phyloP scores from a whole-genome alignment of 2,797 vertebrate genomes.

The Scarus forsteni region DNA sequence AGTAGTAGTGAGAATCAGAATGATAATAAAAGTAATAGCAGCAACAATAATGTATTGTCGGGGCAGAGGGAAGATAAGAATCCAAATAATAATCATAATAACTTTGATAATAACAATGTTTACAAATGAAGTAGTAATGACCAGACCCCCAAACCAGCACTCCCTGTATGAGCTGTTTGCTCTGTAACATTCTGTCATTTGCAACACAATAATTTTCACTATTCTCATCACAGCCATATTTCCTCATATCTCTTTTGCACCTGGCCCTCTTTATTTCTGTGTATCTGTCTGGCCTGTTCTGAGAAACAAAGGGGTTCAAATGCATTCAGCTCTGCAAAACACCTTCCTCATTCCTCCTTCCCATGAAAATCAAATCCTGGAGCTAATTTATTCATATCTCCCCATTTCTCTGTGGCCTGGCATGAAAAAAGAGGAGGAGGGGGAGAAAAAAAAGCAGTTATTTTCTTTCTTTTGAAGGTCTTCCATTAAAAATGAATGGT shows the following conservation, averaged over 20 bases:
- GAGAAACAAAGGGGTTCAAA: constrained; percentile 34
- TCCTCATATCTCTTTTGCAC: constrained; percentile 27
- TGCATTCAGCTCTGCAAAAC: constrained; percentile 41
- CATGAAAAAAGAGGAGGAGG: constrained; percentile 49
- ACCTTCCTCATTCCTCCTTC: constrained; percentile 22
- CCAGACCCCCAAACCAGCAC: too few relatives aligned
- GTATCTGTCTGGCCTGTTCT: constrained; percentile 14
- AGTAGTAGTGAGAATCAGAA: too few relatives aligned
- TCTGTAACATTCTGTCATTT: constrained; percentile 4
- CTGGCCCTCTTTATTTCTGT: constrained; percentile 11
- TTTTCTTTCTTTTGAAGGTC: constrained; percentile 52
- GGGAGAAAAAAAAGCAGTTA: constrained; percentile 38
- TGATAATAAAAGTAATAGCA: too few relatives aligned
- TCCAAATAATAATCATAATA: too few relatives aligned
- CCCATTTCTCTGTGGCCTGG: constrained; percentile 40
- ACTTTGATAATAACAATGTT: too few relatives aligned
- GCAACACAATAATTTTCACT: constrained; percentile 18
- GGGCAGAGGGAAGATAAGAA: too few relatives aligned
- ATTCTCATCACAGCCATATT: constrained; percentile 25
- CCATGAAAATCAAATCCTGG: constrained; percentile 39
- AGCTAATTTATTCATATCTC: constrained; percentile 70
- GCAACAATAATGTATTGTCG: too few relatives aligned
- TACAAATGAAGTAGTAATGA: too few relatives aligned
- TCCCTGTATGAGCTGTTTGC: too few relatives aligned
- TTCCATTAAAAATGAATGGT: constrained; percentile 76